Conservation (phyloP, 2,888 invertebrate species). For the Argynnis bischoffii region DNA sequence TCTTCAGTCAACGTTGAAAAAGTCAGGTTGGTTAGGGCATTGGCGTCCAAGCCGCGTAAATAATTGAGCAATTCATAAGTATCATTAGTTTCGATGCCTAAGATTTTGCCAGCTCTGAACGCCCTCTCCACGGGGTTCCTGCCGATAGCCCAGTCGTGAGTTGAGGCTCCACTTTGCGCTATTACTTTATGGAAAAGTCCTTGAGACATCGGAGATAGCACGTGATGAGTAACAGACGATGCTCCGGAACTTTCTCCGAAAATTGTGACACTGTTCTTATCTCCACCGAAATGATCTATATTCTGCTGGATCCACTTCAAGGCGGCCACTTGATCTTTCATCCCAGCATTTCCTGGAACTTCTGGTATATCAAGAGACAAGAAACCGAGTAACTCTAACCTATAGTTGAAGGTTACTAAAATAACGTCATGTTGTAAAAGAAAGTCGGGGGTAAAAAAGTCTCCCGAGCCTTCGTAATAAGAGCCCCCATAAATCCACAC, state of each 20-base stretch:
- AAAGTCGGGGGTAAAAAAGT: conserved; percentile 63
- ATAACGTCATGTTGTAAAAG: conserved; percentile 65
- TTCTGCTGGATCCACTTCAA: conserved; percentile 61
- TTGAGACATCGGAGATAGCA: conserved; percentile 66
- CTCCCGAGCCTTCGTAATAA: conserved; percentile 62
- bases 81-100: conserved; percentile 59
- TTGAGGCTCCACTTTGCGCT: conserved; percentile 62
- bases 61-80: conserved; percentile 52
- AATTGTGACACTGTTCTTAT: conserved; percentile 61
- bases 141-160: conserved; percentile 56
- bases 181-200: conserved; percentile 68
- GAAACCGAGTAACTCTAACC: conserved; percentile 56
- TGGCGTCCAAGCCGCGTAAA: conserved; percentile 53
- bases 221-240: conserved; percentile 60
- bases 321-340: conserved; percentile 66
- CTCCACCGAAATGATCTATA: conserved; percentile 60
- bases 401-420: conserved; percentile 69
- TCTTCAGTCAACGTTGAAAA: conserved; percentile 51
- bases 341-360: conserved; percentile 66
- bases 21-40: conserved; percentile 50
- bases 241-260: conserved; percentile 73
- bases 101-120: conserved; percentile 53
- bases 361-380: conserved; percentile 55
- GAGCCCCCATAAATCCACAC: conserved; percentile 71
- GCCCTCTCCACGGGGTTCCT: conserved; percentile 52